phyloP scores from a whole-genome alignment of 2,888 invertebrate species.

The Hedychridium roseum region DNA sequence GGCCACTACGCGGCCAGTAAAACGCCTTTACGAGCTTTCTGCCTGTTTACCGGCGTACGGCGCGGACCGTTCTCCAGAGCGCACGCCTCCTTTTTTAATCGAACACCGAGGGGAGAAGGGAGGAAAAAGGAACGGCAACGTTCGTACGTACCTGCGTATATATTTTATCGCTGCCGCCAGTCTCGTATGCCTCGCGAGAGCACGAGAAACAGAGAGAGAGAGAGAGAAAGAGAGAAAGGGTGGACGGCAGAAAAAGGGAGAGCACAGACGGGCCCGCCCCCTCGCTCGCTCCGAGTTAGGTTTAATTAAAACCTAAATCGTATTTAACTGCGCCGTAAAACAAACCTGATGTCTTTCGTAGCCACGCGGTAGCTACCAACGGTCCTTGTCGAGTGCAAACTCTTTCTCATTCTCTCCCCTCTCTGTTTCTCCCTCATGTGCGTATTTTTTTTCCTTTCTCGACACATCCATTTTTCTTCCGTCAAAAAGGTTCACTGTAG shows the following conservation, averaged over 20 bases:
- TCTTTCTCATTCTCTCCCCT: constrained; percentile 8
- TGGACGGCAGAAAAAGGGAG: too few relatives aligned
- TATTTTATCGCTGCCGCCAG: constrained; percentile 42
- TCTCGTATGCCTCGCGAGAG: constrained; percentile 33
- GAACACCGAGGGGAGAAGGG: constrained; percentile 18
- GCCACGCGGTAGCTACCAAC: constrained; percentile 39
- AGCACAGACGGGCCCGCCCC: constrained; percentile 33
- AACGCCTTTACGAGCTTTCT: constrained; percentile 55
- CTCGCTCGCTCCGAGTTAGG: constrained; percentile 43
- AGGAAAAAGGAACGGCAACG: constrained; percentile 20
- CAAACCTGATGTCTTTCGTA: constrained; percentile 50
- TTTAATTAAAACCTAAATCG: constrained; percentile 58
- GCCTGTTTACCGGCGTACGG: constrained; percentile 42
- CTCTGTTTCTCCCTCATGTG: background rate
- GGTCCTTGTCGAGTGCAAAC: constrained; percentile 21
- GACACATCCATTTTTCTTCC: background rate
- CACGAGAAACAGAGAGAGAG: too few relatives aligned
- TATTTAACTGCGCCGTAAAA: constrained; percentile 55
- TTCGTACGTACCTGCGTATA: constrained; percentile 31
- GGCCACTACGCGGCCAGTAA: constrained; percentile 41
- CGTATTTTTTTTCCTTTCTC: constrained; percentile 1
- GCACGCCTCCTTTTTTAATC: constrained; percentile 34
- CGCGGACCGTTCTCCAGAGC: constrained; percentile 12
- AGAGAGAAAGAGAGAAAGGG: too few relatives aligned
- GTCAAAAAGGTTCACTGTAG: too few relatives aligned